Conservation (phyloP, 2,888 invertebrate genomes). For the Campoplex nolae region DNA sequence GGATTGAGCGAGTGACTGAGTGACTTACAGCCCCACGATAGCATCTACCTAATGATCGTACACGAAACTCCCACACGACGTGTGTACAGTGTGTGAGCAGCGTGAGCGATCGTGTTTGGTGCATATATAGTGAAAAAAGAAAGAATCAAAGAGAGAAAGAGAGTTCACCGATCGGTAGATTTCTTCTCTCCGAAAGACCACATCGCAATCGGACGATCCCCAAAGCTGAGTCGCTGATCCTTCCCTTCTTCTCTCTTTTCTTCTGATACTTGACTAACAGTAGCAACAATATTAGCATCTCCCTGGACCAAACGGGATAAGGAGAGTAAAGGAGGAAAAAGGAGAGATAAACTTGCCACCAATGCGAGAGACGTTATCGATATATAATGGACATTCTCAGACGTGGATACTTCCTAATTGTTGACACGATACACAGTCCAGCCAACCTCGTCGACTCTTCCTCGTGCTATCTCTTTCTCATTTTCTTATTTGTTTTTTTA, state of each 20-base stretch:
- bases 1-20: slow-evolving; percentile 79
- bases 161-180: slow-evolving; percentile 57
- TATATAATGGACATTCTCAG: slow-evolving; percentile 75
- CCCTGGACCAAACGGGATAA: slow-evolving; percentile 1
- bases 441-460: slow-evolving; percentile 9
- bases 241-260: slow-evolving; percentile 31
- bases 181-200: slow-evolving; percentile 46
- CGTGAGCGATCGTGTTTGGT: slow-evolving; percentile 52
- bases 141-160: slow-evolving; percentile 13
- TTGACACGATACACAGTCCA: slow-evolving; percentile 77
- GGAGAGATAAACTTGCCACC: slow-evolving; percentile 13
- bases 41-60: slow-evolving; percentile 83
- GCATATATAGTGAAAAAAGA: slow-evolving; percentile 39
- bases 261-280: slow-evolving; percentile 43
- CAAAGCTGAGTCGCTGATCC: slow-evolving; percentile 69
- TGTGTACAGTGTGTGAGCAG: slow-evolving; percentile 53
- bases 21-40: slow-evolving; percentile 82
- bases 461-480: slow-evolving; percentile 14
- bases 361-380: slow-evolving; percentile 78
- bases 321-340: not conserved
- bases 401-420: slow-evolving; percentile 82
- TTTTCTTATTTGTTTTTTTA: too few relatives aligned
- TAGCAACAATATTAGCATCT: slow-evolving; percentile 42
- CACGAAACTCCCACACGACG: slow-evolving; percentile 81
- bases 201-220: slow-evolving; percentile 67